Conservation (phyloP, 2,888 invertebrate species). For the Mycalesis mineus region DNA sequence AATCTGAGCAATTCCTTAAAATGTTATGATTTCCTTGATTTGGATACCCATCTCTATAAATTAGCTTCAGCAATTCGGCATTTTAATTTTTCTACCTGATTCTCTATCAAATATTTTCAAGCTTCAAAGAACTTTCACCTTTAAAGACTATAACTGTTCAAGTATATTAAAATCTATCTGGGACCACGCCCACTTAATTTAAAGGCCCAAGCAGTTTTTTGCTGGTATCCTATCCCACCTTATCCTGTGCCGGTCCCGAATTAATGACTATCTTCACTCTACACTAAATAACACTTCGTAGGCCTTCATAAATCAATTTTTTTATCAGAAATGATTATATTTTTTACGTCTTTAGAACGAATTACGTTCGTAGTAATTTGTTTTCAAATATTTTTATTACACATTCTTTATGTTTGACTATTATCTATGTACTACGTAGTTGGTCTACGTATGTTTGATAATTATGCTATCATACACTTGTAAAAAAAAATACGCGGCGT, state of each 20-base stretch:
- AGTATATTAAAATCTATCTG: conserved; percentile 1
- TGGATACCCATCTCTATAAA: too few species aligned
- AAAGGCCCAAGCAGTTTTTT: conserved; percentile 20
- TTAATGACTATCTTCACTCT: neutral
- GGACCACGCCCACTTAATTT: conserved; percentile 12
- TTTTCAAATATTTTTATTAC: too few species aligned
- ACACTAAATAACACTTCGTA: neutral
- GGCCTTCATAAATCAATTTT: neutral
- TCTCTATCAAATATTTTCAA: neutral
- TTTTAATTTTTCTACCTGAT: neutral
- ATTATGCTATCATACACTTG: too few species aligned
- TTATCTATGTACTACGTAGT: too few species aligned
- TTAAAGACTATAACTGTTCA: neutral
- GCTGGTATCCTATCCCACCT: neutral
- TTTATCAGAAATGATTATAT: neutral
- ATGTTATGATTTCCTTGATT: too few species aligned
- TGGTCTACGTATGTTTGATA: too few species aligned
- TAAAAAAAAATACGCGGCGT: too few species aligned
- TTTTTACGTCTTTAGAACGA: neutral
- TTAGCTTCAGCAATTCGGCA: too few species aligned
- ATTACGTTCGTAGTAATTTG: neutral
- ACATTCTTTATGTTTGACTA: too few species aligned
- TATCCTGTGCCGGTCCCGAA: neutral
- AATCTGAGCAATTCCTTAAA: too few species aligned
- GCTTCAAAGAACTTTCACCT: neutral